Conservation (phyloP, 1,140 invertebrate species). For the Tetragnatha versicolor region DNA sequence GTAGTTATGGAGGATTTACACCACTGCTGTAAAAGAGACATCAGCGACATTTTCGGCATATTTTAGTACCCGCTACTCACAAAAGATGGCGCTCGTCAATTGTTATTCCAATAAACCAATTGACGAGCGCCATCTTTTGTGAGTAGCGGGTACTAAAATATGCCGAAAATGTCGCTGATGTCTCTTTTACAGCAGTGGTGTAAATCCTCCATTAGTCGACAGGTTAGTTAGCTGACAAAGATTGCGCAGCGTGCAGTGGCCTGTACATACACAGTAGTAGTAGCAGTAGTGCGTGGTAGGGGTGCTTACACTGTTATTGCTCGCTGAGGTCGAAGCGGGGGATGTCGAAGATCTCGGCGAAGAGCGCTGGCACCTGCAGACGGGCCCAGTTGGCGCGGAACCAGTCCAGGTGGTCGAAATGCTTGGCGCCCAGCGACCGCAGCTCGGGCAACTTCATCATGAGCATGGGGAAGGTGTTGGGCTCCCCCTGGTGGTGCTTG, state of each 20-base stretch:
- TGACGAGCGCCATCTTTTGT: too few species aligned
- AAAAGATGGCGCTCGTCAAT: too few species aligned
- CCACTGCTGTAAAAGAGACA: too few species aligned
- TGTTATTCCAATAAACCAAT: too few species aligned
- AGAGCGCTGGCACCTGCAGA: slow-evolving; percentile 82
- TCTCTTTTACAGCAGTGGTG: too few species aligned
- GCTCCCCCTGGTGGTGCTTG: slow-evolving; percentile 67
- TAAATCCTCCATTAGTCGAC: too few species aligned
- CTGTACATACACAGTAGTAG: neutral
- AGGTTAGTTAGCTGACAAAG: too few species aligned
- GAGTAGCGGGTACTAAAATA: too few species aligned
- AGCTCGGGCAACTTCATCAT: slow-evolving; percentile 80
- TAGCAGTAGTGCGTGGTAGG: neutral
- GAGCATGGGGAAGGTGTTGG: slow-evolving; percentile 74
- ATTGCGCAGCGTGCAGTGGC: neutral
- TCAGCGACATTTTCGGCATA: too few species aligned
- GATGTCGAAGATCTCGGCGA: slow-evolving; percentile 97
- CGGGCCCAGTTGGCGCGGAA: slow-evolving; percentile 87
- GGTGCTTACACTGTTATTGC: slow-evolving; percentile 45
- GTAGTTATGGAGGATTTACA: too few species aligned
- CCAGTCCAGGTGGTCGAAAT: slow-evolving; percentile 87
- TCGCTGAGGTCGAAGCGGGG: slow-evolving; percentile 67
- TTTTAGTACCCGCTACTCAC: too few species aligned
- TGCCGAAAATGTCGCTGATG: too few species aligned
- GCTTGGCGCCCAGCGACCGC: slow-evolving; percentile 80